A percentile compares a stretch with the other conserved stretches of the same genome.
Evolutionary conservation across 2,888 invertebrate species (phyloP).

Genomic region (Anthrax anthrax): DNA sequence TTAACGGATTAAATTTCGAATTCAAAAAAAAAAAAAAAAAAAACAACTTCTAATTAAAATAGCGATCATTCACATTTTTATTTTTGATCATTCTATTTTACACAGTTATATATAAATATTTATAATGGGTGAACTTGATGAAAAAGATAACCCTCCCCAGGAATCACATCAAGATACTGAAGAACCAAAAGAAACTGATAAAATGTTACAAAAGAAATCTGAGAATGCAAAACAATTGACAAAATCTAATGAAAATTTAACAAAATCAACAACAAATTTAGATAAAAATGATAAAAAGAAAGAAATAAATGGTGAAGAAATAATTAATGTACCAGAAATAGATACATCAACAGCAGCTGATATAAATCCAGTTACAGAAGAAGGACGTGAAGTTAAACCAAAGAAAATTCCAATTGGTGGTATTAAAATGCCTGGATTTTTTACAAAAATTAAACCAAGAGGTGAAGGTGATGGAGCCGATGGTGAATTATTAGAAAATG

Average conservation of each 20-base stretch:
- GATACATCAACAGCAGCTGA: conserved; percentile 4
- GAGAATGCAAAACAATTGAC: conserved; percentile 10
- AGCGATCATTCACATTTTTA: no score
- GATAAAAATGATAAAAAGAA: conserved; percentile 2
- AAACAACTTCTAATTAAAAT: no score
- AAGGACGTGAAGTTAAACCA: conserved; percentile 60
- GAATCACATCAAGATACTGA: conserved; percentile 27
- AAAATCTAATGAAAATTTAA: conserved; percentile 11
- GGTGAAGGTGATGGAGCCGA: conserved; percentile 42
- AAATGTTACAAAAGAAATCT: conserved; percentile 29
- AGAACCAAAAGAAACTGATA: conserved; percentile 34
- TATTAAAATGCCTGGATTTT: conserved; percentile 79
- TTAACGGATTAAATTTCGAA: no score
- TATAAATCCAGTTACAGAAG: conserved; percentile 34
- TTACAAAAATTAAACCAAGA: conserved; percentile 59
- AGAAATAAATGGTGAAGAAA: conserved; percentile 24
- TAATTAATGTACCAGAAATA: conserved; percentile 27
- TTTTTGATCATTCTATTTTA: no score
- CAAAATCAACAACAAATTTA: not conserved
- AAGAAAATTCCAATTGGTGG: conserved; percentile 76
- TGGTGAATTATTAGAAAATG: conserved; percentile 35
- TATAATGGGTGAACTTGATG: conserved; percentile 33
- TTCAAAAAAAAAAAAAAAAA: no score
- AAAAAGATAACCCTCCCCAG: conserved; percentile 31
- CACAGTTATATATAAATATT: no score